Conservation (phyloP, 1,140 invertebrate genomes). For the Pemphigus obesinymphae region DNA sequence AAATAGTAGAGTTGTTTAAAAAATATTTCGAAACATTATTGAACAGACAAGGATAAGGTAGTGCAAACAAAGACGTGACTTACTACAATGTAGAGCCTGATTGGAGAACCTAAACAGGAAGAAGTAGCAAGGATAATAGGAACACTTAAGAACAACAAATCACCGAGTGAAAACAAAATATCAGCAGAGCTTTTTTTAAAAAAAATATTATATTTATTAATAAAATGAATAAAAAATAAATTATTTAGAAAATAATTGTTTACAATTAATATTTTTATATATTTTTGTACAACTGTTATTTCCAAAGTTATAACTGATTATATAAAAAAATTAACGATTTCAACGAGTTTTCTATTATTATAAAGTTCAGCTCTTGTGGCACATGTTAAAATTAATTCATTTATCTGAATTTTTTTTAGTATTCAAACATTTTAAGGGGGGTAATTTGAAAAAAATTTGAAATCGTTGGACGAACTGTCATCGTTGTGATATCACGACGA, state of each 20-base stretch:
- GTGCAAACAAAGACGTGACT: background rate
- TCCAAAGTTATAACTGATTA: background rate
- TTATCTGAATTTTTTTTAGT: background rate
- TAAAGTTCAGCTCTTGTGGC: background rate
- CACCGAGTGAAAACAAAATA: too few species aligned
- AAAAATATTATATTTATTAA: too few species aligned
- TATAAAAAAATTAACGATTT: background rate
- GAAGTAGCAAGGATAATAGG: conserved; percentile 22
- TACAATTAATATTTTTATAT: background rate
- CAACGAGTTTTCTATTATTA: background rate
- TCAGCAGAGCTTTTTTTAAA: too few species aligned
- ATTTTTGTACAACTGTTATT: background rate
- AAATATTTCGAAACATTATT: too few species aligned
- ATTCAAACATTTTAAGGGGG: background rate
- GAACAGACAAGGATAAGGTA: background rate
- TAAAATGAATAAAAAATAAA: too few species aligned
- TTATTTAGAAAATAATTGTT: background rate
- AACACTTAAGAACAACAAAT: too few species aligned
- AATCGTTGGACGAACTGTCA: too few species aligned
- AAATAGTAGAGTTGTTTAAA: conserved; percentile 7
- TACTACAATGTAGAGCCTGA: background rate
- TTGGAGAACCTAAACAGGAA: conserved; percentile 8
- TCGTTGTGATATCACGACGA: too few species aligned
- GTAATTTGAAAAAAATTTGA: too few species aligned
- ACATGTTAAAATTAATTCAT: background rate